Evolutionary conservation across 2,797 vertebrate species (phyloP), one percentile per base, ranked within the genome.

Genomic region (Anabacerthia variegaticeps): DNA sequence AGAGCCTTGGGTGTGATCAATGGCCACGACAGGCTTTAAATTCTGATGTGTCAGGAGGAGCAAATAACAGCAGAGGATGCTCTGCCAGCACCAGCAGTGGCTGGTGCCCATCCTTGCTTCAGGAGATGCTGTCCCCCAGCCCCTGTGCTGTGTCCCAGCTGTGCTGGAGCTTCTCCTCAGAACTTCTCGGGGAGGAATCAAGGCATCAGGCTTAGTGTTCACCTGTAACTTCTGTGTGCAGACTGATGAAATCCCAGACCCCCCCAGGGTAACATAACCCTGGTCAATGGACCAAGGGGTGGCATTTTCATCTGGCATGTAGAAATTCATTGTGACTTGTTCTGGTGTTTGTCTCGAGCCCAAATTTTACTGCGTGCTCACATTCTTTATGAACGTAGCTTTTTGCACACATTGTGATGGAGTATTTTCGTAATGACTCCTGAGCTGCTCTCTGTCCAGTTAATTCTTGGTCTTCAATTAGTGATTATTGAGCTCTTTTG

Each of bases 261-360:
- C 28, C n/a, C 17, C 0, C 7, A 0, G 8, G 58, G 52, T 4
- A 9, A 34, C 59, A n/a, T n/a, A 14, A 18, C 28, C 10, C n/a
- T 18, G 36, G 13, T 2, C 39, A 32, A 2, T 26, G 17, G 88
- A 20, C 7, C 0, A 1, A 24, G 12, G 56, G 30, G 24, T 17
- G 51, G 39, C 27, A 18, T 36, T 67, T 87, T 59, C 32, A 74
- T 5, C 39, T 89, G 51, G 30, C 16, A 2, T 4, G 8, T 37
- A 26, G 14, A 66, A 69, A 27, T 14, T 23, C n/a, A 7, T 41
- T 49, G 27, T 51, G 43, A 12, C 27, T 43, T 22, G 4, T 46
- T 72, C 27, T 54, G 46, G 7, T 24, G 7, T 66, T 89, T 72
- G 63, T 58, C n/a, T 66, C 48, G 43, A 69, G 34, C 27, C 13